Evolutionary conservation across 1,140 invertebrate species (phyloP), one percentile per base, ranked within the genome.

Genomic region (Bombus turneri): DNA sequence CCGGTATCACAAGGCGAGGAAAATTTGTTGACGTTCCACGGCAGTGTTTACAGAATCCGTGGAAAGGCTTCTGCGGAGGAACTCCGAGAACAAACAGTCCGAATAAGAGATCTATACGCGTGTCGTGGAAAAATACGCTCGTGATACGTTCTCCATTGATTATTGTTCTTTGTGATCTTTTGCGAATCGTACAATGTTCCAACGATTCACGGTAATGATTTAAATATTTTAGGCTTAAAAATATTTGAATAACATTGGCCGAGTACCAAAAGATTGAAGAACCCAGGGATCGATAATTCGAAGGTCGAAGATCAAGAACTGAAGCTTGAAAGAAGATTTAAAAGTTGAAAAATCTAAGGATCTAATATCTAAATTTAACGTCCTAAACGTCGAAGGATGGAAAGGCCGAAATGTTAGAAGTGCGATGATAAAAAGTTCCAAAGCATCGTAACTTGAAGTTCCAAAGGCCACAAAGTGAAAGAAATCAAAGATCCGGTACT

Each of bases 1-100:
- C 62, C 18, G 62, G 34, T 78, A 83, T 77, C 74, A 39, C 22
- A 18, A 31, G 34, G 18, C 74, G 64, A 9, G 47, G 74, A 69
- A 79, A 84, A 78, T 84, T 77, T 78, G 59, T 84, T 76, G 64
- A 71, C 66, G 64, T 53, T 71, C 41, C 53, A 3, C 2, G 25
- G 43, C 18, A n/a, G 31, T 76, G 62, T 83, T 83, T 83, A 66
- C 28, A 75, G 62, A 66, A 76, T 66, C 43, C 41, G 53, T 39
- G 81, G 31, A 43, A 47, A 34, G 59, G 25, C 13, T 28, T 53
- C 18, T 22, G 72, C 22, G 18, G 43, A 39, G 37, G 62, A 83
- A 83, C 62, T 68, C 12, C 2, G 3, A 47, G 72, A 75, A n/a
- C 31, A 82, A 75, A 82, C n/a, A n/a, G 2, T 25, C 6, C 3